Evolutionary conservation across 2,888 invertebrate genomes (phyloP), one percentile per base, ranked within the genome.

Genomic region (Luperina nickerlii): DNA sequence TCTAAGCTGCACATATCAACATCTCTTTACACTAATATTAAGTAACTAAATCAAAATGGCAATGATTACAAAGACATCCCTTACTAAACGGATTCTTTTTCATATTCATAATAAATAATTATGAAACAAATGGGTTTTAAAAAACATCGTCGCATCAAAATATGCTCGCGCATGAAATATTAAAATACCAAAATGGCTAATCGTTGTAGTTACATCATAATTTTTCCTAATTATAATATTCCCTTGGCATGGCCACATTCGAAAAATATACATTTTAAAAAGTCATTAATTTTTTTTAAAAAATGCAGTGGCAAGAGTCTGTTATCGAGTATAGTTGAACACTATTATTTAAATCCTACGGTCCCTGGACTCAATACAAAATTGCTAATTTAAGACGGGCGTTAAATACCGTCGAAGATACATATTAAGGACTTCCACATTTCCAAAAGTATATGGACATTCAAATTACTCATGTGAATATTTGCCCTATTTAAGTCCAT

Each of bases 11-110:
- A 91, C 88, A 89, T 90, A 87, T 91, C 82, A 90, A 87, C 87
- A 90, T 86, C 70, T 84, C 70, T 87, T 86, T 57, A 87, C 76
- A 90, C 80, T 89, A 90, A 75, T 38, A 79, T 91, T 93, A 94
- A 92, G 91, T 93, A 94, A 91, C 92, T 93, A 91, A 93, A 91
- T 90, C 89, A 88, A 95, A 94, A 95, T 95, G 95, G 95, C 95
- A 95, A 95, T 95, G 93, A 92, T 94, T 92, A 92, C 85, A 93
- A 91, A 91, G 81, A 85, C 67, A 82, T 89, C 88, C 87, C 66
- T 79, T 76, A 82, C 79, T 38, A 76, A 88, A 81, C 79, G 83
- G 87, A 83, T 57, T 57, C 68, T 81, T 82, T 76, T 82, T 79
- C 78, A 78, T 82, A 86, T 81, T 87, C 82, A 82, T 78, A 79